phyloP scores from a whole-genome alignment of 1,140 invertebrate species.

The Cecropterus lyciades region DNA sequence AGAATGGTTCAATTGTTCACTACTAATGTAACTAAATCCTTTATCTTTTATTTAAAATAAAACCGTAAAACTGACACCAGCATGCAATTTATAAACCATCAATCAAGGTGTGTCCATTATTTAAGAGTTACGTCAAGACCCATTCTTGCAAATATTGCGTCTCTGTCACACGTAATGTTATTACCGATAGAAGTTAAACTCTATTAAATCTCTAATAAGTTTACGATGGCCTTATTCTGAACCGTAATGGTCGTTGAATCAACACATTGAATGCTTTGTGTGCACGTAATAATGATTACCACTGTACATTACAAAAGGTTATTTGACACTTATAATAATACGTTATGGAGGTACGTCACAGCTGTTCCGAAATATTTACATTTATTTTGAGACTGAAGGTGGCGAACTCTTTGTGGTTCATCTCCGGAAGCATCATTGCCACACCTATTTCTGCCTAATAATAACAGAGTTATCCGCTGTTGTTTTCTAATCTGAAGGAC shows the following conservation, averaged over 20 bases:
- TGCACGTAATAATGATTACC: not conserved
- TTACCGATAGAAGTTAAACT: constrained; percentile 1
- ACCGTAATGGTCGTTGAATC: not conserved
- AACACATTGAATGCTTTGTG: not conserved
- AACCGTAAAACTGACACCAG: constrained; percentile 17
- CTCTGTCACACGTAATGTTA: constrained; percentile 13
- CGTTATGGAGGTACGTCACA: not conserved
- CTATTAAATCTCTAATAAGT: constrained; percentile 5
- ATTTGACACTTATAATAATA: not conserved
- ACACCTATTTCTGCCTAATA: too few relatives aligned
- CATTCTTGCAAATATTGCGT: constrained; percentile 12
- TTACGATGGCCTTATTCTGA: constrained; percentile 19
- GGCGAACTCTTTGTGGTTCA: too few relatives aligned
- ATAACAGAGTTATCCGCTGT: too few relatives aligned
- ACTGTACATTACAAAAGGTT: not conserved
- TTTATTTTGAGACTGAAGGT: too few relatives aligned
- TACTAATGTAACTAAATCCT: constrained; percentile 9
- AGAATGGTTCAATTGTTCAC: too few relatives aligned
- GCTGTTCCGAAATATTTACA: too few relatives aligned
- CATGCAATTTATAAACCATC: constrained; percentile 25
- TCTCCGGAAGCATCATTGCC: too few relatives aligned
- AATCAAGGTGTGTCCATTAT: constrained; percentile 24
- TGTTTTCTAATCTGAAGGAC: too few relatives aligned
- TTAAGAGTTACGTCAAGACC: constrained; percentile 19
- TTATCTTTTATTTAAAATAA: constrained; percentile 7